phyloP scores from a whole-genome alignment of 1,140 invertebrate species.

The Drosophila lini region DNA sequence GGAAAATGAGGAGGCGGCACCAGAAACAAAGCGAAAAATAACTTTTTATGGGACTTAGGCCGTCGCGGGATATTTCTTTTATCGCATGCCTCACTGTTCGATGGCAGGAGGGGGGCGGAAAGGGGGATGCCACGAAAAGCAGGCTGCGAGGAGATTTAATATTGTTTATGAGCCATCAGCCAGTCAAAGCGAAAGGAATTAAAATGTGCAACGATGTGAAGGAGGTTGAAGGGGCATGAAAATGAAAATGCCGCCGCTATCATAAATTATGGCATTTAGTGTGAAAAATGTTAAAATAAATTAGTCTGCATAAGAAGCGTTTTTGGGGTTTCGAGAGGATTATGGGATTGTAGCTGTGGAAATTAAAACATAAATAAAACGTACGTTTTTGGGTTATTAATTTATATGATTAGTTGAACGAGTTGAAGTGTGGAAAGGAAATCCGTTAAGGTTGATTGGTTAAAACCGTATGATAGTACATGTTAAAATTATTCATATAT shows the following conservation, averaged over 20 bases:
- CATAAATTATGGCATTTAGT: conserved; percentile 78
- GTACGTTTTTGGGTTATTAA: conserved; percentile 37
- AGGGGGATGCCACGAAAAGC: conserved; percentile 1
- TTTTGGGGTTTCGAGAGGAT: conserved; percentile 26
- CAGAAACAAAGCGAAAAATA: conserved; percentile 47
- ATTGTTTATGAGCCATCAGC: conserved; percentile 77
- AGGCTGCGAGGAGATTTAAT: conserved; percentile 64
- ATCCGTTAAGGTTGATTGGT: conserved; percentile 14
- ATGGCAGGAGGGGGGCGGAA: neutral
- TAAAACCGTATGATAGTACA: neutral
- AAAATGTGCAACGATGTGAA: conserved; percentile 53
- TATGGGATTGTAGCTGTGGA: conserved; percentile 30
- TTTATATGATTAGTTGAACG: neutral
- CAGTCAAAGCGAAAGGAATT: conserved; percentile 67
- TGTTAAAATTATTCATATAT: neutral
- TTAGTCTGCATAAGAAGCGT: conserved; percentile 41
- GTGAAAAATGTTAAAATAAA: conserved; percentile 66
- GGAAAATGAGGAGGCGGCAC: conserved; percentile 65
- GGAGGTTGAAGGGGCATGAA: conserved; percentile 44
- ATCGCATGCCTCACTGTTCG: conserved; percentile 33
- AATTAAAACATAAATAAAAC: conserved; percentile 49
- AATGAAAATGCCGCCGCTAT: conserved; percentile 51
- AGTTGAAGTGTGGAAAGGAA: neutral
- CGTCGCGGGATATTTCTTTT: conserved; percentile 48
- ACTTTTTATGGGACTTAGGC: conserved; percentile 66